These are phyloP conservation scores for Morone saxatilis DNA, from an alignment of 2,113 vertebrate species.

Conservation along the genomic window DNA sequence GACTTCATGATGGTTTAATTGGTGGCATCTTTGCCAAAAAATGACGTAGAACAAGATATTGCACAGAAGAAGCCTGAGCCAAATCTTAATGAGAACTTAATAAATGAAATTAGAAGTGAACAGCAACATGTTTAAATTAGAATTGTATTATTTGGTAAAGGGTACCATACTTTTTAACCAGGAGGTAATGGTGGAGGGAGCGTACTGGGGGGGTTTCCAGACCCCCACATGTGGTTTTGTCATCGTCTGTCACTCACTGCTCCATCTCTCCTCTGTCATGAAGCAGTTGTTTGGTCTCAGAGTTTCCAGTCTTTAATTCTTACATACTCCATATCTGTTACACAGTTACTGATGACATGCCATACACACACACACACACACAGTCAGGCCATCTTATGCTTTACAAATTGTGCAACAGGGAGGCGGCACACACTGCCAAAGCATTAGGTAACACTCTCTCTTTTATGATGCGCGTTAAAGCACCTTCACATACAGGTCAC, in stretches of 20 bases:
- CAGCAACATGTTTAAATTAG: neutral
- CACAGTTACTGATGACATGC: neutral
- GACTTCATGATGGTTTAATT: neutral
- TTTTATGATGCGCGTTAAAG: neutral
- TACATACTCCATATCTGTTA: neutral
- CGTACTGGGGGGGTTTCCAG: neutral
- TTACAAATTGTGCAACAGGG: conserved; percentile 12
- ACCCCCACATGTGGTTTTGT: neutral
- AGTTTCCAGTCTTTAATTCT: neutral
- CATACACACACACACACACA: neutral
- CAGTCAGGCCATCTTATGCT: no score
- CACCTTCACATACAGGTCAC: conserved; percentile 5
- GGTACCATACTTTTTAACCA: neutral
- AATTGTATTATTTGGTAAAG: no score
- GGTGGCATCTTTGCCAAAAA: neutral
- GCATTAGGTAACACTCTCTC: neutral
- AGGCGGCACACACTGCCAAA: neutral
- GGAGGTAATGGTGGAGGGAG: neutral
- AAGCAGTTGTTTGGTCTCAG: neutral
- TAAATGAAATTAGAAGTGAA: neutral
- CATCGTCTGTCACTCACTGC: neutral
- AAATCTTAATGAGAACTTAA: neutral
- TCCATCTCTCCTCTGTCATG: neutral
- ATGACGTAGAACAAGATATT: neutral
- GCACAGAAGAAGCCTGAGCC: neutral